A percentile compares a stretch with the other conserved stretches of the same genome.
Conservation (phyloP, 2,113 vertebrate species). For the Phylloscopus whistleri region DNA sequence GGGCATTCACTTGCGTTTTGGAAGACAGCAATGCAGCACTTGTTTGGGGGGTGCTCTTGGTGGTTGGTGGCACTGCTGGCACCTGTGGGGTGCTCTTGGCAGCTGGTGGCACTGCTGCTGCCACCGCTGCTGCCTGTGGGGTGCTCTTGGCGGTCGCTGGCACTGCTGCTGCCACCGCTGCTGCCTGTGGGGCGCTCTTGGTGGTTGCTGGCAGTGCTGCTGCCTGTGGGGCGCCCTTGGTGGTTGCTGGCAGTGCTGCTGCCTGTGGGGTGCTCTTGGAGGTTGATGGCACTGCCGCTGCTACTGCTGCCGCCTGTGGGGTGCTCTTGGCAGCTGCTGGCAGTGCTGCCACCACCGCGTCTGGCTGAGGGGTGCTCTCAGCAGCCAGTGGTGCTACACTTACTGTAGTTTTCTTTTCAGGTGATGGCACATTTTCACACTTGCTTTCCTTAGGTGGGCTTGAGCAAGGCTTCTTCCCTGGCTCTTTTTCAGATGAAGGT, state of each 20-base stretch:
- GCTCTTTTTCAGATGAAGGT: conserved; percentile 45
- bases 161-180: neutral
- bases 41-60: neutral
- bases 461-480: conserved; percentile 60
- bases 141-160: accelerated
- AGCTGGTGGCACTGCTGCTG: accelerated
- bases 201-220: accelerated
- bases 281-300: accelerated
- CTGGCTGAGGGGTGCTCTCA: neutral
- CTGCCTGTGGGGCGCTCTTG: neutral
- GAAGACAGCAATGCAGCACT: conserved; percentile 3
- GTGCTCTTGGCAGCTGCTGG: neutral
- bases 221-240: neutral
- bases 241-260: neutral
- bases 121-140: accelerated
- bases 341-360: accelerated
- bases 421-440: conserved; percentile 27
- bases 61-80: neutral
- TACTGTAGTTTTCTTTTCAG: conserved; percentile 60
- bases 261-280: neutral
- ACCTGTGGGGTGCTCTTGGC: neutral
- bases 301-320: neutral
- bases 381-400: neutral
- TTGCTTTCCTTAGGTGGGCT: conserved; percentile 43
- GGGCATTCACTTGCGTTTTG: neutral